phyloP scores from a whole-genome alignment of 2,797 vertebrate genomes.

The Poecile montanus region DNA sequence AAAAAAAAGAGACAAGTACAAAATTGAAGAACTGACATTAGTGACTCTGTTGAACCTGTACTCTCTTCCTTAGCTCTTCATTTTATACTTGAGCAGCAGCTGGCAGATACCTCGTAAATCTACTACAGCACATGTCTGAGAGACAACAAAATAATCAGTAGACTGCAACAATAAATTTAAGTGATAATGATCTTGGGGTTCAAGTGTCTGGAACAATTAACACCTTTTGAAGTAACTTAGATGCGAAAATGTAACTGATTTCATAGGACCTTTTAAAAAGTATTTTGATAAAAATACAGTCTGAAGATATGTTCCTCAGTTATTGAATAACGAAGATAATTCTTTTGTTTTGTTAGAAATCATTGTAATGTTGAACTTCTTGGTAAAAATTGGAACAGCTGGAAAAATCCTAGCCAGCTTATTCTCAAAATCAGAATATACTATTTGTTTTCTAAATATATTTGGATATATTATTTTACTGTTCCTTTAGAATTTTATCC shows the following conservation, averaged over 20 bases:
- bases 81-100: not conserved
- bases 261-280: not conserved
- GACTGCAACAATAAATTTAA: not conserved
- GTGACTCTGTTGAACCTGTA: not conserved
- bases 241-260: not conserved
- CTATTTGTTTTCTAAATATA: not conserved
- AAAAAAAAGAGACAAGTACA: not conserved
- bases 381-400: not conserved
- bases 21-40: not conserved
- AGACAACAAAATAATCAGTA: not conserved
- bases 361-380: not conserved
- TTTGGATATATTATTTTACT: not conserved
- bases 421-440: not conserved
- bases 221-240: constrained; percentile 9
- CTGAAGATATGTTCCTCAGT: not conserved
- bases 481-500: not conserved
- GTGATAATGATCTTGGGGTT: not conserved
- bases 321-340: not conserved
- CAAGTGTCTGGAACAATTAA: not conserved
- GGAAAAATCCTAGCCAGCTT: not conserved
- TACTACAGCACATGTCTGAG: not conserved
- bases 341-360: not conserved
- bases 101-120: not conserved
- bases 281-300: not conserved
- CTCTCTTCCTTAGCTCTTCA: not conserved